Evolutionary conservation across 92 coral and sea anemone species (phyloP).

Genomic region (Heliopora coerulea): DNA sequence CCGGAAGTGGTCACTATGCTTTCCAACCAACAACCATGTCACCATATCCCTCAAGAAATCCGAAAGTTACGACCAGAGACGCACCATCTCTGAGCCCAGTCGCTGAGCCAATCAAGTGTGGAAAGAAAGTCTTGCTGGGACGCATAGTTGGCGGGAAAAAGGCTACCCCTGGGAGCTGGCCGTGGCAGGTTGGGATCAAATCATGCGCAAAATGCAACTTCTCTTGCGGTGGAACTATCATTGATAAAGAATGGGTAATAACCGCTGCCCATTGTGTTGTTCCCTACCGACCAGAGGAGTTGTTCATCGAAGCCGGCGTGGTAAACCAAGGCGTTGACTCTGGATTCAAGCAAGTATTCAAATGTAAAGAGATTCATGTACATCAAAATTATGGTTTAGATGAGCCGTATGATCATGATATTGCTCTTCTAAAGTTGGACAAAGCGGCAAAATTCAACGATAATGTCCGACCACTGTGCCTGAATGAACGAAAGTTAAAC

Average conservation of each 20-base stretch:
- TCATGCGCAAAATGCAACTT: constrained; percentile 20
- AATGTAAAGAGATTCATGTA: constrained; percentile 8
- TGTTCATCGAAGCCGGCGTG: constrained; percentile 31
- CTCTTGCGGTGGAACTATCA: constrained; percentile 4
- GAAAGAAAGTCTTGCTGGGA: constrained; percentile 6
- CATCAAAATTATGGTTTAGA: constrained; percentile 11
- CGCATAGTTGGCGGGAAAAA: constrained; percentile 19
- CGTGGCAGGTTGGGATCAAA: constrained; percentile 36
- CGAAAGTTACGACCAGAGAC: neutral
- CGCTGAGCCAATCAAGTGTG: constrained; percentile 10
- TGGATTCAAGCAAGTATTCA: constrained; percentile 1
- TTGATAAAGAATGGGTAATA: constrained; percentile 1
- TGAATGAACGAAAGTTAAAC: neutral
- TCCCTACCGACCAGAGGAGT: constrained; percentile 1
- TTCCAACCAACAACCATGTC: neutral
- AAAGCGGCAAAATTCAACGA: neutral
- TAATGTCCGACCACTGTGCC: constrained; percentile 21
- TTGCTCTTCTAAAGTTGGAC: constrained; percentile 9
- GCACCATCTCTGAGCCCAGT: neutral
- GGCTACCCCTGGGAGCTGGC: constrained; percentile 22
- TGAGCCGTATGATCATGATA: constrained; percentile 23
- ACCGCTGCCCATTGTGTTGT: constrained; percentile 26
- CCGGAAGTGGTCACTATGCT: neutral
- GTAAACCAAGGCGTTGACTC: neutral
- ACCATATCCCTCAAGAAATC: neutral